These are phyloP conservation scores for Siphamia tubifer DNA, from an alignment of 2,113 vertebrate species.

Conservation along the genomic window DNA sequence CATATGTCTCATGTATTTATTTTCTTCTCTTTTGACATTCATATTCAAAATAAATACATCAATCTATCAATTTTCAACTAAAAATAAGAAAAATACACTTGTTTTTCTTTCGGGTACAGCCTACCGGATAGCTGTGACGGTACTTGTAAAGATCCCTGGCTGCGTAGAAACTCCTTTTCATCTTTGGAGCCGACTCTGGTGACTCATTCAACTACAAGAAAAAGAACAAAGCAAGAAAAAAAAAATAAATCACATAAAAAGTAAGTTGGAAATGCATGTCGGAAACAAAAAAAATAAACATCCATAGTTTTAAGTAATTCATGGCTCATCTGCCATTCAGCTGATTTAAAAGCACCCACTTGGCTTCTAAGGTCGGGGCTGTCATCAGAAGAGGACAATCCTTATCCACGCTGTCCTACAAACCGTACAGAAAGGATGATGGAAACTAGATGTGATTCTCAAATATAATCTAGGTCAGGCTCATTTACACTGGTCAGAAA, in stretches of 20 bases:
- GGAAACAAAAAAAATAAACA: background rate
- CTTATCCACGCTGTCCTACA: slow-evolving; percentile 1
- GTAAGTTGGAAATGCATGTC: background rate
- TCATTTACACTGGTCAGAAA: background rate
- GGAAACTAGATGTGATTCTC: slow-evolving; percentile 11
- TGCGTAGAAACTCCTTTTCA: slow-evolving; percentile 98
- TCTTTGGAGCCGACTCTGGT: slow-evolving; percentile 84
- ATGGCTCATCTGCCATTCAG: background rate
- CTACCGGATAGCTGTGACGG: slow-evolving; percentile 97
- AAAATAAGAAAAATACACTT: too few species aligned
- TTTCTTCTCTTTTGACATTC: too few species aligned
- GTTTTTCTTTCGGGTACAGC: background rate
- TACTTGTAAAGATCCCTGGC: slow-evolving; percentile 98
- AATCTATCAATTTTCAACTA: too few species aligned
- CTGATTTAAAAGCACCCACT: slow-evolving; percentile 13
- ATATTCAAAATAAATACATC: too few species aligned
- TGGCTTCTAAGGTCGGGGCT: slow-evolving; percentile 34
- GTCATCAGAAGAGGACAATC: slow-evolving; percentile 32
- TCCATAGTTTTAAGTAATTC: background rate
- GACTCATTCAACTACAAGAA: slow-evolving; percentile 81
- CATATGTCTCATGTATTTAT: too few species aligned
- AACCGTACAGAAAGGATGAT: background rate
- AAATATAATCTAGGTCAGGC: slow-evolving; percentile 22
- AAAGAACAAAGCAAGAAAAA: background rate
- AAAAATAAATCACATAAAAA: background rate